Evolutionary conservation across 2,113 vertebrate genomes (phyloP).

Genomic region (Crotalus tigris): DNA sequence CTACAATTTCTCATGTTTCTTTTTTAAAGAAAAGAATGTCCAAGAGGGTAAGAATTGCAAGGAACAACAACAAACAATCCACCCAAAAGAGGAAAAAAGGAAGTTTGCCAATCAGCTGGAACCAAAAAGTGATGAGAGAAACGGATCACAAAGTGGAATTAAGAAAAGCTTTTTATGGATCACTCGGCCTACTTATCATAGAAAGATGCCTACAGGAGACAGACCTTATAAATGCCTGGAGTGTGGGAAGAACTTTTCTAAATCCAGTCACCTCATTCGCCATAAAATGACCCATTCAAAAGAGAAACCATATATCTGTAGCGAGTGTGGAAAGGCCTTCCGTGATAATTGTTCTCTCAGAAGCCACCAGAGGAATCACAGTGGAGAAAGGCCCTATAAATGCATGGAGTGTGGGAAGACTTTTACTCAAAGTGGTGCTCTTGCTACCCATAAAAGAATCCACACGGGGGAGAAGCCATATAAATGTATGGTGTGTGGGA

Average conservation of each 20-base stretch:
- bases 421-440: not conserved
- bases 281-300: not conserved
- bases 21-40: not conserved
- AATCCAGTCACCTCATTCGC: not conserved
- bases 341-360: not conserved
- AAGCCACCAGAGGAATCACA: not conserved
- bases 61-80: not conserved
- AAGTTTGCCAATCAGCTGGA: not conserved
- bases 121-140: not conserved
- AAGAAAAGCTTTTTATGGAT: not conserved
- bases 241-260: not conserved
- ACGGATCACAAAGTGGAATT: not conserved
- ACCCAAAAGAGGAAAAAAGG: not conserved
- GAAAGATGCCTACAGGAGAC: not conserved
- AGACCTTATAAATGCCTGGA: not conserved
- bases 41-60: not conserved
- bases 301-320: not conserved
- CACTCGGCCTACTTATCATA: not conserved
- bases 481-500: not conserved
- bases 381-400: not conserved
- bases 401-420: not conserved
- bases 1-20: not conserved
- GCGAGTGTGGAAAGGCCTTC: not conserved
- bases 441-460: not conserved
- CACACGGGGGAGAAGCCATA: not conserved